Conservation (phyloP, 2,888 invertebrate species). For the Netelia inedita region DNA sequence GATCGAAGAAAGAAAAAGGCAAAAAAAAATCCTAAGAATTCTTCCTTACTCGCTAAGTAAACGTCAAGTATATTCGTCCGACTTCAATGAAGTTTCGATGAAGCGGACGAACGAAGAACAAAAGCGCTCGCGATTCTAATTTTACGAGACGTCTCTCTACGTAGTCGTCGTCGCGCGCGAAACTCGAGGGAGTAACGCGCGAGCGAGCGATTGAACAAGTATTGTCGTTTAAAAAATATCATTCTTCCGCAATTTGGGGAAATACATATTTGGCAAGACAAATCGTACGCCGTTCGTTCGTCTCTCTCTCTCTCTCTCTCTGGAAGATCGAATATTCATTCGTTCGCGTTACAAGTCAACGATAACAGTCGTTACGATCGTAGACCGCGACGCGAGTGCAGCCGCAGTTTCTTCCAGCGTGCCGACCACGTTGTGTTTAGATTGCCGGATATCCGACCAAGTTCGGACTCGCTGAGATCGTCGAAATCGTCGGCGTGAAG, state of each 20-base stretch:
- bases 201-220: slow-evolving; percentile 62
- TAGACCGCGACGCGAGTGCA: too few species aligned
- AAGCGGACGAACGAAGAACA: not conserved
- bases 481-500: slow-evolving; percentile 74
- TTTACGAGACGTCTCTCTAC: not conserved
- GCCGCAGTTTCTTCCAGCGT: slow-evolving; percentile 78
- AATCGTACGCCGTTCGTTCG: not conserved
- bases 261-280: not conserved
- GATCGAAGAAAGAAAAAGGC: not conserved
- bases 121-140: not conserved
- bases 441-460: slow-evolving; percentile 73
- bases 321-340: too few species aligned
- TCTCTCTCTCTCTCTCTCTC: not conserved
- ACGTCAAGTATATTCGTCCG: not conserved
- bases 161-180: too few species aligned
- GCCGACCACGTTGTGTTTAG: slow-evolving; percentile 76
- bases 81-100: slow-evolving; percentile 1
- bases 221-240: slow-evolving; percentile 79
- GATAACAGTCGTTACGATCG: too few species aligned
- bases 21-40: not conserved
- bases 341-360: too few species aligned
- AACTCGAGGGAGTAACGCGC: slow-evolving; percentile 19
- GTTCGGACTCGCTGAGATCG: slow-evolving; percentile 68
- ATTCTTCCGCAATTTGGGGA: slow-evolving; percentile 57
- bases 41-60: not conserved